Evolutionary conservation across 2,888 invertebrate species (phyloP).

Genomic region (Dione vanillae): DNA sequence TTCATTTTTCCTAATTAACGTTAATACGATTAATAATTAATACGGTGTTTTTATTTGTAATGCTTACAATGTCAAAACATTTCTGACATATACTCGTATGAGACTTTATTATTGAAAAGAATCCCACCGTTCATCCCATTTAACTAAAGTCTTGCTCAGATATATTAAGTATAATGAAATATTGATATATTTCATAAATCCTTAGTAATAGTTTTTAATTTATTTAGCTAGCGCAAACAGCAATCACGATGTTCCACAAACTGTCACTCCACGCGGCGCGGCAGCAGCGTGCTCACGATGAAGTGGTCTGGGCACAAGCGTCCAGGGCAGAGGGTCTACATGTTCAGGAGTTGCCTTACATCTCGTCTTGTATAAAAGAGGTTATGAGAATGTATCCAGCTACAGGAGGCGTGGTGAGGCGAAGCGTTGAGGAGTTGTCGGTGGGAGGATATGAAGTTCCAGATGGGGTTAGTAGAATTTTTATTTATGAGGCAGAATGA

Average conservation of each 20-base stretch:
- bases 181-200: too few relatives aligned
- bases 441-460: slow-evolving; percentile 75
- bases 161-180: too few relatives aligned
- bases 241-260: slow-evolving; percentile 72
- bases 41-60: too few relatives aligned
- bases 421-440: slow-evolving; percentile 61
- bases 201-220: too few relatives aligned
- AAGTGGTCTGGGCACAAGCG: slow-evolving; percentile 68
- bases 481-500: too few relatives aligned
- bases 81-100: too few relatives aligned
- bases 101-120: too few relatives aligned
- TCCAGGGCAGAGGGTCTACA: slow-evolving; percentile 62
- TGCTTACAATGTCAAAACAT: too few relatives aligned
- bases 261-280: slow-evolving; percentile 74
- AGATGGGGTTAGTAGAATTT: slow-evolving; percentile 64
- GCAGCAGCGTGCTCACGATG: slow-evolving; percentile 75
- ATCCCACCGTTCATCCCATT: too few relatives aligned
- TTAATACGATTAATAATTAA: too few relatives aligned
- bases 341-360: slow-evolving; percentile 60
- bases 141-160: too few relatives aligned
- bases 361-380: slow-evolving; percentile 66
- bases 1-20: too few relatives aligned
- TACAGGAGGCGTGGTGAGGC: slow-evolving; percentile 73
- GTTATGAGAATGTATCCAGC: slow-evolving; percentile 73
- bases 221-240: slow-evolving; percentile 72